phyloP scores from a whole-genome alignment of 2,888 invertebrate species.

The Timandra comae region DNA sequence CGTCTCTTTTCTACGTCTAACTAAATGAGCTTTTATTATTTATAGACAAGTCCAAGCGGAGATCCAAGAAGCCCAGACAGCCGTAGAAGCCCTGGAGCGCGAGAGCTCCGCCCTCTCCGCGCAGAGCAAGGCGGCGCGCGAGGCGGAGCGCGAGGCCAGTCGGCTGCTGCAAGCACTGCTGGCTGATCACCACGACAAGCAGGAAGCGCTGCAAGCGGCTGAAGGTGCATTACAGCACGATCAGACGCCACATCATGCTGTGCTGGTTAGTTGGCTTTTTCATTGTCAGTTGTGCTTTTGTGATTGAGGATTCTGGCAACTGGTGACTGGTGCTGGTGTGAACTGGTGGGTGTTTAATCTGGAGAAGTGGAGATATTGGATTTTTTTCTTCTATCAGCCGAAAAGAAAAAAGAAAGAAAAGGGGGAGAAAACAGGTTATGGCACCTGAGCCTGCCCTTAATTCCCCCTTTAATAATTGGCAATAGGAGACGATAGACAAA shows the following conservation, averaged over 20 bases:
- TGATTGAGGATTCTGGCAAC: too few species aligned
- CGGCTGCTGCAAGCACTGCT: conserved; percentile 44
- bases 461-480: too few species aligned
- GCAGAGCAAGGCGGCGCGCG: conserved; percentile 44
- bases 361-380: too few species aligned
- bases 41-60: conserved; percentile 49
- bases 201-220: conserved; percentile 43
- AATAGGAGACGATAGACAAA: too few species aligned
- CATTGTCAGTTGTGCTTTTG: too few species aligned
- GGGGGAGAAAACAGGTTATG: too few species aligned
- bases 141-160: conserved; percentile 49
- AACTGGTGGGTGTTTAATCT: too few species aligned
- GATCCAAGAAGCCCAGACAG: conserved; percentile 45
- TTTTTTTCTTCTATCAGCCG: too few species aligned
- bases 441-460: too few species aligned
- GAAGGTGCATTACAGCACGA: conserved; percentile 40
- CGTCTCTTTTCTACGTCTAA: too few species aligned
- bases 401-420: too few species aligned
- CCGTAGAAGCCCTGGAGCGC: conserved; percentile 36
- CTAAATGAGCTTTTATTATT: not conserved
- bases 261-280: conserved; percentile 46
- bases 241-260: conserved; percentile 44
- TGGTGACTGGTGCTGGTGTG: too few species aligned
- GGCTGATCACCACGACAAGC: conserved; percentile 36
- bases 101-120: conserved; percentile 44